These are phyloP conservation scores for Typhlomys cinereus DNA, from an alignment of 2,113 vertebrate species.

Conservation along the genomic window DNA sequence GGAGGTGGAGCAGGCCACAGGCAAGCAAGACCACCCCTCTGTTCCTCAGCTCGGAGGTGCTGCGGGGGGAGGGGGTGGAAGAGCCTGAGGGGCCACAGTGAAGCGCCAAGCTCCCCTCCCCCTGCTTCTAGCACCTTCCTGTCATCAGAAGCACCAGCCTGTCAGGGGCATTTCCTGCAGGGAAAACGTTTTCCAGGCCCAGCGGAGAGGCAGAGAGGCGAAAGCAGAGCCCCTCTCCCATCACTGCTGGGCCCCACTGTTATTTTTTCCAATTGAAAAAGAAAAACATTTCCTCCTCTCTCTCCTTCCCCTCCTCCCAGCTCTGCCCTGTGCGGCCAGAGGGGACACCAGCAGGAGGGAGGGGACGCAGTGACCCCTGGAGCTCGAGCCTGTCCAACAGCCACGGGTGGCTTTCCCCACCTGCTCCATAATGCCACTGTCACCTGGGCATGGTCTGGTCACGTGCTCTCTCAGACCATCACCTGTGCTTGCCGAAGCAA, in stretches of 20 bases:
- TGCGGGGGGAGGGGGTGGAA: neutral
- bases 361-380: neutral
- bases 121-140: slow-evolving; percentile 7
- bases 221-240: slow-evolving; percentile 1
- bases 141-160: neutral
- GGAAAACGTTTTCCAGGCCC: neutral
- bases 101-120: neutral
- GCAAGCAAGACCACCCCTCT: neutral
- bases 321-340: neutral
- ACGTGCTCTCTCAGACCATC: neutral
- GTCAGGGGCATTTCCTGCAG: slow-evolving; percentile 52
- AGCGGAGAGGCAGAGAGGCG: neutral
- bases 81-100: neutral
- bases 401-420: neutral
- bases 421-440: neutral
- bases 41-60: neutral
- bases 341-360: neutral
- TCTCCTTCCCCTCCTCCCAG: neutral
- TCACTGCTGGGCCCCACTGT: slow-evolving; percentile 39
- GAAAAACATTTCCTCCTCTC: slow-evolving; percentile 61
- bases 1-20: neutral
- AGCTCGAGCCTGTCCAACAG: rapidly evolving
- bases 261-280: slow-evolving; percentile 76
- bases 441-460: neutral
- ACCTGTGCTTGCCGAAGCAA: neutral